Evolutionary conservation across 2,888 invertebrate genomes (phyloP).

Genomic region (Mythimna albipuncta): DNA sequence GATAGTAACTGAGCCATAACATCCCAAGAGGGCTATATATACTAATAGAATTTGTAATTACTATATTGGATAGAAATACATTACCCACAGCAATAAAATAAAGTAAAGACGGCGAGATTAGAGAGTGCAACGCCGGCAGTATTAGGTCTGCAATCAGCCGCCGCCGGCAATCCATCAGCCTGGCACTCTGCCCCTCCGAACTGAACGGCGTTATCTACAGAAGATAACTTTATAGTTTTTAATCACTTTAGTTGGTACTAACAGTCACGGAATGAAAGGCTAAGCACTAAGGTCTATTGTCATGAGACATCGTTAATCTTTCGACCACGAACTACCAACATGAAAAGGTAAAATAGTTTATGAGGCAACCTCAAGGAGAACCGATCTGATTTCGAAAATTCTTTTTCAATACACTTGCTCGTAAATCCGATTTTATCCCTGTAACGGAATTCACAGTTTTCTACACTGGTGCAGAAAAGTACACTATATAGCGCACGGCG

Average conservation of each 20-base stretch:
- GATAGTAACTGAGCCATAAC: too few species aligned
- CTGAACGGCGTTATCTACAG: conserved; percentile 17
- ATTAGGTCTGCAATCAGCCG: conserved; percentile 59
- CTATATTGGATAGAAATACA: conserved; percentile 12
- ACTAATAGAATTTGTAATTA: conserved; percentile 13
- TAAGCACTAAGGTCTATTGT: background rate
- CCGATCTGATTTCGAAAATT: background rate
- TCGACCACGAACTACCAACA: background rate
- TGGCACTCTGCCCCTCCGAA: conserved; percentile 36
- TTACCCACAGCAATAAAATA: conserved; percentile 41
- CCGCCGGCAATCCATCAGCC: conserved; percentile 35
- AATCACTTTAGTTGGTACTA: conserved; percentile 7
- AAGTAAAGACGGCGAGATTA: conserved; percentile 50
- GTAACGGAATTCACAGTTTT: too few species aligned
- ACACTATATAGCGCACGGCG: too few species aligned
- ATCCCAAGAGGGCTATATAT: background rate
- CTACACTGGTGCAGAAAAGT: too few species aligned
- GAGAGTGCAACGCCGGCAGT: conserved; percentile 35
- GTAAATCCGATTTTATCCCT: too few species aligned
- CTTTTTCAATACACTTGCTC: background rate
- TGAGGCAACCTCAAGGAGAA: background rate
- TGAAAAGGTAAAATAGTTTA: background rate
- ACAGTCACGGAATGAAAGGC: background rate
- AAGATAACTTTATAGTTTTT: conserved; percentile 23
- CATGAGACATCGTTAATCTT: background rate